Percentiles rank a stretch among this genome's conserved stretches.
These are phyloP conservation scores for Dinoponera quadriceps DNA, from an alignment of 1,140 invertebrate species.

Conservation along the genomic window DNA sequence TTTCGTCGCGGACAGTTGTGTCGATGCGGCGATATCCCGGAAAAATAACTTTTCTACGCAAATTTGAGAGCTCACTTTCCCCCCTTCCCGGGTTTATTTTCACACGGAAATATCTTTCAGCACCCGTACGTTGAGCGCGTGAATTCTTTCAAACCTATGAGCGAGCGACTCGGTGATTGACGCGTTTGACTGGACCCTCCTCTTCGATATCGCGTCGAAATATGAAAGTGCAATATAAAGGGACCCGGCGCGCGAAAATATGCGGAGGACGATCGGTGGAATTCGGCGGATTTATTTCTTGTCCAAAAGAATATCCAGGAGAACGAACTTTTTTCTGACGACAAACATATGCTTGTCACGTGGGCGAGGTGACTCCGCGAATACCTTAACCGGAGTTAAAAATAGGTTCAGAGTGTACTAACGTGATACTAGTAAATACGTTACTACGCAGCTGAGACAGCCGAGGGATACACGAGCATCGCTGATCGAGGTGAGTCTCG, in stretches of 20 bases:
- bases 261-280: neutral
- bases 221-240: conserved; percentile 1
- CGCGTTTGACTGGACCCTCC: conserved; percentile 30
- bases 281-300: conserved; percentile 37
- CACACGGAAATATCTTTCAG: conserved; percentile 23
- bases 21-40: neutral
- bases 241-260: conserved; percentile 12
- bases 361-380: conserved; percentile 6
- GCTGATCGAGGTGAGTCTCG: neutral
- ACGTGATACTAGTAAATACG: neutral
- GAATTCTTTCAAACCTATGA: conserved; percentile 31
- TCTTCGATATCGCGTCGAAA: neutral
- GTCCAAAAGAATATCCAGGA: conserved; percentile 7
- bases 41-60: conserved; percentile 33
- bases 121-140: neutral
- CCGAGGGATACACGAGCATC: neutral
- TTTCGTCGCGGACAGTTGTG: neutral
- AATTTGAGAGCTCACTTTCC: conserved; percentile 43
- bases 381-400: conserved; percentile 20
- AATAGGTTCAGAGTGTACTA: conserved; percentile 10
- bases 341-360: conserved; percentile 8
- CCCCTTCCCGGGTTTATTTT: conserved; percentile 50
- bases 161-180: conserved; percentile 38
- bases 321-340: neutral
- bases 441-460: neutral